Percentiles rank a stretch among this genome's conserved stretches.
phyloP scores from a whole-genome alignment of 2,888 invertebrate species.

The Syrphus vitripennis region DNA sequence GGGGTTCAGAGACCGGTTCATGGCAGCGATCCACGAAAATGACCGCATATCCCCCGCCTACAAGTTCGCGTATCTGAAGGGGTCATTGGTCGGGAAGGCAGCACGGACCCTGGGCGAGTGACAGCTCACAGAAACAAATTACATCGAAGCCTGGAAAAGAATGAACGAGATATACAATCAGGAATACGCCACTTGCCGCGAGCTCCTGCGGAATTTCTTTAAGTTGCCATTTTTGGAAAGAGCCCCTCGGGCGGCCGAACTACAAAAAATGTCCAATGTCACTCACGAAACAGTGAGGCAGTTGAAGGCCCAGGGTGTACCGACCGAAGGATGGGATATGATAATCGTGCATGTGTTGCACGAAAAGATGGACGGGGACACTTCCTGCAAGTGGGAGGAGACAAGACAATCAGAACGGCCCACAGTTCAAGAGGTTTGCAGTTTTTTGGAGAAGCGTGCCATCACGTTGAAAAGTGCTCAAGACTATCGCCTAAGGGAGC shows the following conservation, averaged over 20 bases:
- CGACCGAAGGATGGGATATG: neutral
- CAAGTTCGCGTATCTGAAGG: slow-evolving; percentile 21
- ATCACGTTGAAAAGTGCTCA: no score
- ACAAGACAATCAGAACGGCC: neutral
- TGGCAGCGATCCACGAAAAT: neutral
- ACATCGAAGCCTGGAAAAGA: slow-evolving; percentile 4
- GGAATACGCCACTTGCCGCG: neutral
- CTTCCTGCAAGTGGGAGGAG: neutral
- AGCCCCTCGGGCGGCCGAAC: neutral
- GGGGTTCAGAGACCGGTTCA: no score
- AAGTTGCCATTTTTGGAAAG: neutral
- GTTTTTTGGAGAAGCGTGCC: no score
- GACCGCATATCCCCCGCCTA: neutral
- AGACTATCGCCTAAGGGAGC: no score
- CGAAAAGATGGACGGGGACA: neutral
- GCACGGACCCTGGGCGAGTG: slow-evolving; percentile 8
- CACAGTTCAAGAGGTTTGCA: no score
- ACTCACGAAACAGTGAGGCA: neutral
- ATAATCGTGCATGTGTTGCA: neutral
- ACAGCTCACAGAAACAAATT: slow-evolving; percentile 1
- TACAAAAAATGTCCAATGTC: neutral
- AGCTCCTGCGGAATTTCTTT: neutral
- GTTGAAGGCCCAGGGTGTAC: neutral
- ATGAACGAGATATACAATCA: neutral
- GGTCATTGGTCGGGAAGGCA: slow-evolving; percentile 8